Evolutionary conservation across 1,140 invertebrate genomes (phyloP).

Genomic region (Eriosoma lanigerum): DNA sequence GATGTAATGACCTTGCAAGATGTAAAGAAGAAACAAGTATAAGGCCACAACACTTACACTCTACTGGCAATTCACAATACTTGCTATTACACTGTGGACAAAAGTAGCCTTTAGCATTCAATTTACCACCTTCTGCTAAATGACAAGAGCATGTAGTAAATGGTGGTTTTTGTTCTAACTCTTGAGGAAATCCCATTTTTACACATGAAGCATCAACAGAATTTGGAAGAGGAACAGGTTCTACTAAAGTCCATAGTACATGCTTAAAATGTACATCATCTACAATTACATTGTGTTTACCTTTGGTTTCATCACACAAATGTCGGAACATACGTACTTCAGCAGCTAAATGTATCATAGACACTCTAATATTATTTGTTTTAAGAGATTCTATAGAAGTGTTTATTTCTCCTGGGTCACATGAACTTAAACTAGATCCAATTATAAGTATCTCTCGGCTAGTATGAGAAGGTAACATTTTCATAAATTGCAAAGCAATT

Average conservation of each 20-base stretch:
- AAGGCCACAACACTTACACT: constrained; percentile 91
- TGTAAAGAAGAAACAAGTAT: constrained; percentile 97
- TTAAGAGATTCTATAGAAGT: constrained; percentile 78
- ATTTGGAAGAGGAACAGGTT: constrained; percentile 65
- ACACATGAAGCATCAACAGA: constrained; percentile 81
- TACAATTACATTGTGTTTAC: constrained; percentile 82
- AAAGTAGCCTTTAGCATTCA: constrained; percentile 79
- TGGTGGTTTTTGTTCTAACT: constrained; percentile 67
- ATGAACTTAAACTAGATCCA: constrained; percentile 91
- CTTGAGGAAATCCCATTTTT: constrained; percentile 91
- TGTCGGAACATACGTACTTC: constrained; percentile 88
- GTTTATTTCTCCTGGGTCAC: constrained; percentile 92
- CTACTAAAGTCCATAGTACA: constrained; percentile 62
- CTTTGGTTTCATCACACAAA: constrained; percentile 80
- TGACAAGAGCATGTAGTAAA: constrained; percentile 82
- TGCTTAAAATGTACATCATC: constrained; percentile 86
- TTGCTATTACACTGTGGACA: constrained; percentile 94
- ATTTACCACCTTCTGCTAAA: constrained; percentile 73
- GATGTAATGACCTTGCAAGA: constrained; percentile 94
- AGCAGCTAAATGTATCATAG: constrained; percentile 92
- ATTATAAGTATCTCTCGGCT: constrained; percentile 90
- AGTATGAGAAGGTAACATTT: constrained; percentile 87
- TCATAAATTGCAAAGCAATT: constrained; percentile 80
- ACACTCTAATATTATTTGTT: constrained; percentile 68
- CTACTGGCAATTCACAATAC: constrained; percentile 96